These are phyloP conservation scores for Homarus americanus DNA, from an alignment of 1,140 invertebrate genomes.

Conservation along the genomic window DNA sequence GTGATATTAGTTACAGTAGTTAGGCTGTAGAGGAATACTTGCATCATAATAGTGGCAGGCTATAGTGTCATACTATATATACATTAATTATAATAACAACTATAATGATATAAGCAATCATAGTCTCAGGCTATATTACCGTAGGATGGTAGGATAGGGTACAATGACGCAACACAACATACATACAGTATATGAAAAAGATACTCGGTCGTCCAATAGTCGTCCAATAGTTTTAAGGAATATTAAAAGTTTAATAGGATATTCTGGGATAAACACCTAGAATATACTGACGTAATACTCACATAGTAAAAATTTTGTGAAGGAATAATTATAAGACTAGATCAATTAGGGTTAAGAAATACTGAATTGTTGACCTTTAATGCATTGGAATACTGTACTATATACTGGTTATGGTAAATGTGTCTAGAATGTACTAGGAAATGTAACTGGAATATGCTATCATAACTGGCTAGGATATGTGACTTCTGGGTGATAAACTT, in stretches of 20 bases:
- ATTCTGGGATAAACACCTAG: not conserved
- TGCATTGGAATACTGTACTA: not conserved
- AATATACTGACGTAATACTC: too few species aligned
- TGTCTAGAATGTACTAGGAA: not conserved
- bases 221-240: slow-evolving; percentile 48
- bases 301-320: too few species aligned
- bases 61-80: not conserved
- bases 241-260: slow-evolving; percentile 1
- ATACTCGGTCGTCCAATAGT: slow-evolving; percentile 44
- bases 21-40: not conserved
- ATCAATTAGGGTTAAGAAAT: too few species aligned
- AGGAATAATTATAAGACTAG: too few species aligned
- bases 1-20: not conserved
- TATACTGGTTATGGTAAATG: not conserved
- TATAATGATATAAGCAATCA: too few species aligned
- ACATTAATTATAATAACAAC: not conserved
- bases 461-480: not conserved
- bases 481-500: not conserved
- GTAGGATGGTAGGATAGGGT: not conserved
- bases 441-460: not conserved
- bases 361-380: too few species aligned
- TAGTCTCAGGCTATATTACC: not conserved
- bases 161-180: not conserved
- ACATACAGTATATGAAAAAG: slow-evolving; percentile 3
- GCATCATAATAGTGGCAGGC: not conserved